Evolutionary conservation across 1,140 invertebrate genomes (phyloP).

Genomic region (Trichonephila clavipes): DNA sequence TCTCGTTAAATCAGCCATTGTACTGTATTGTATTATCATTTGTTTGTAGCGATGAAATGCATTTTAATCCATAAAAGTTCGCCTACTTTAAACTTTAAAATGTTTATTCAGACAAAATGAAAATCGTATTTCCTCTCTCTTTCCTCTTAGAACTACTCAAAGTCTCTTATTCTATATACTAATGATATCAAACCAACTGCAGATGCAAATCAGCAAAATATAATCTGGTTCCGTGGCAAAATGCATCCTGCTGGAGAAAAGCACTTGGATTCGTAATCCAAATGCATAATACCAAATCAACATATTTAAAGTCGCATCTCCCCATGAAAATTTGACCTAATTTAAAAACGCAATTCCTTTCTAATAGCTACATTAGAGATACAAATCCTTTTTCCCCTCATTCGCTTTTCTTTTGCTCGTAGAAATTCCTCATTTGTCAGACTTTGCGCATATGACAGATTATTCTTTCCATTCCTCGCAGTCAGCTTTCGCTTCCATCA

Average conservation of each 20-base stretch:
- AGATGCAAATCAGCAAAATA: background rate
- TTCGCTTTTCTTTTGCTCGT: background rate
- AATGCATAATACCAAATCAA: background rate
- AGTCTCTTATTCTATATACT: background rate
- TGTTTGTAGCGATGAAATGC: too few relatives aligned
- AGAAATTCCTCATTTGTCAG: conserved; percentile 55
- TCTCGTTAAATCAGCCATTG: too few relatives aligned
- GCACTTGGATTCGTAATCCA: background rate
- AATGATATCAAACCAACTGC: background rate
- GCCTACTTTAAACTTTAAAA: too few relatives aligned
- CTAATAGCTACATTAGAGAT: conserved; percentile 45
- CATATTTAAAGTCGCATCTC: background rate
- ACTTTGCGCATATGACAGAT: conserved; percentile 52
- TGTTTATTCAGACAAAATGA: too few relatives aligned
- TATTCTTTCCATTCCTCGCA: background rate
- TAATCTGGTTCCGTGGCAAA: background rate
- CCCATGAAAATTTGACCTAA: conserved; percentile 31
- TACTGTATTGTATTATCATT: too few relatives aligned
- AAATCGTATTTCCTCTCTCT: too few relatives aligned
- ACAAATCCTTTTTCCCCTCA: conserved; percentile 41
- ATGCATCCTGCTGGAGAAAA: background rate
- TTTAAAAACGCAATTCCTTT: conserved; percentile 2
- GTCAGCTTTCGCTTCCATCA: background rate
- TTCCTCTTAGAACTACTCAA: background rate
- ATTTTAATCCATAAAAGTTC: too few relatives aligned